A percentile compares a stretch with the other conserved stretches of the same genome.
phyloP scores from a whole-genome alignment of 2,888 invertebrate species.

The Thereva nobilitata region DNA sequence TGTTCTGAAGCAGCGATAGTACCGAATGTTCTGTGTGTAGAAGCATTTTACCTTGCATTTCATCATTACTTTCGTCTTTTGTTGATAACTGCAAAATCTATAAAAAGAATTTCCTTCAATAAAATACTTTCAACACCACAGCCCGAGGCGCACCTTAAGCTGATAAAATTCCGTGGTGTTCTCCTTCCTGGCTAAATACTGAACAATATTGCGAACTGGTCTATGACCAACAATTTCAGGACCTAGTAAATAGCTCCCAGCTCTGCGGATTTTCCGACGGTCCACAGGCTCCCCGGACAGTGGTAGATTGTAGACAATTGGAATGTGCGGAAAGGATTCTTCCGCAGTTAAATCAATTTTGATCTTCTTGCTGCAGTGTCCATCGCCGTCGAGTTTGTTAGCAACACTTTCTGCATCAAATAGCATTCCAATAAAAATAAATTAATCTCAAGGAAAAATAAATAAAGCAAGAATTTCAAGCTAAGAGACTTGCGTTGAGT shows the following conservation, averaged over 20 bases:
- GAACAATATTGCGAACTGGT: slow-evolving; percentile 74
- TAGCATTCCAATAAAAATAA: no score
- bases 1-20: slow-evolving; percentile 68
- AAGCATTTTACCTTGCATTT: slow-evolving; percentile 76
- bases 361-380: background rate
- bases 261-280: slow-evolving; percentile 37
- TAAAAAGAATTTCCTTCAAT: slow-evolving; percentile 13
- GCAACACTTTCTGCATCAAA: no score
- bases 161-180: slow-evolving; percentile 72
- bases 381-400: background rate
- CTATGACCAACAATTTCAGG: slow-evolving; percentile 71
- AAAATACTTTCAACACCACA: background rate
- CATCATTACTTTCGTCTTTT: slow-evolving; percentile 71
- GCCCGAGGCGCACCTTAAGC: slow-evolving; percentile 62
- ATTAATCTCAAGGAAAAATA: no score
- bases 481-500: no score
- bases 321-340: background rate
- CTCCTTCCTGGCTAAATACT: slow-evolving; percentile 73
- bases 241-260: slow-evolving; percentile 70
- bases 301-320: slow-evolving; percentile 17
- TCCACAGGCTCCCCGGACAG: slow-evolving; percentile 34
- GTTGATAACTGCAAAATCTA: slow-evolving; percentile 40
- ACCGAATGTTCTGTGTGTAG: slow-evolving; percentile 77
- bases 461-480: no score
- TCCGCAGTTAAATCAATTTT: background rate